Evolutionary conservation across 2,888 invertebrate genomes (phyloP), one percentile per base, ranked within the genome.

Genomic region (Creontiades dilutus): DNA sequence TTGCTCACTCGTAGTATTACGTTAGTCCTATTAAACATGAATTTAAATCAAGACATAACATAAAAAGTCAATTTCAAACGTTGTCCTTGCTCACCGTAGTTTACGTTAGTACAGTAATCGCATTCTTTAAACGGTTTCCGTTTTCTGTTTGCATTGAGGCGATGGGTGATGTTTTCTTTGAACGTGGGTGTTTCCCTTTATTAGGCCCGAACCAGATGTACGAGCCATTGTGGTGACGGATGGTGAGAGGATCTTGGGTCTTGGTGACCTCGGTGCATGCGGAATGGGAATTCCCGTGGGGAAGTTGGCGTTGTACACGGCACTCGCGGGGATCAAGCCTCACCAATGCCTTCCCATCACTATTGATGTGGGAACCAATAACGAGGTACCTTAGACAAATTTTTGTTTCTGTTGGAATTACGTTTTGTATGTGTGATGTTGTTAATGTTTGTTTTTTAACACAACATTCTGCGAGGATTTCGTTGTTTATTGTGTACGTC

Each of bases 261-360:
- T 99, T 68, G 99, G 99, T 7, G 99, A 99, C 93, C 95, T 99
- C 85, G 99, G 99, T 0, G 98, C 98, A 0, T 97, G 97, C 92
- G 99, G 99, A 37, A 98, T 98, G 98, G 99, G 99, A 90, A 99
- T 99, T 92, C 99, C 99, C 0, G 98, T 99, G 13, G 99, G 99
- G 28, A 99, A 99, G 93, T 94, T 99, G 91, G 96, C 99, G 0
- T 94, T 99, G 61, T 99, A 99, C 93, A 99, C 99, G 0, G 99
- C 99, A 0, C 94, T 99, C 91, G 99, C 98, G 28, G 99, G 98
- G n/a, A 98, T 99, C 92, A 97, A 97, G 92, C 99, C 99, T 0
- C 96, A 98, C 93, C 97, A 98, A 93, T 99, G 99, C 93, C 94
- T 99, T 91, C 99, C 99, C 0, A 97, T 99, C 92, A 95, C 97